Base-by-base conservation (phyloP, 1,140 invertebrate species). In the Lepidurus packardi region DNA sequence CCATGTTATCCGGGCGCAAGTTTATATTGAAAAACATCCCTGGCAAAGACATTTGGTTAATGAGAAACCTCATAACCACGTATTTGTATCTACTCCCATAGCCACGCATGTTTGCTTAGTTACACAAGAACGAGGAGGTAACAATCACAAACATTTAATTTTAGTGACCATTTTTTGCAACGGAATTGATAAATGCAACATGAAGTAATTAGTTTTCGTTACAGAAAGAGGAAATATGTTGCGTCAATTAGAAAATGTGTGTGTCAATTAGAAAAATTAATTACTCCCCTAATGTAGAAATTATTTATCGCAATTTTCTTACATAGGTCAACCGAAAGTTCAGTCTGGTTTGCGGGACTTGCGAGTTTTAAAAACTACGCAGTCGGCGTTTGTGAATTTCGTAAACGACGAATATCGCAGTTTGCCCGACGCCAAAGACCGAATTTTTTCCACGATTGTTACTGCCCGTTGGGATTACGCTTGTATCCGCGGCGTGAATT, bases 341-440 rank as follows among this genome's bases (percentile, higher is more conserved):
- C 88, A 88, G 76, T 89, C 89, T 41, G 90, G 90, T 25, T 84
- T 93, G 53, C 90, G 88, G 74, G 88, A 88, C n/a, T 84, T 92
- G 34, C 85, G 90, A 25, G 89, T 93, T 0, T 83, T 92, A 76
- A 92, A 92, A 84, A 92, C 91, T 0, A 93, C 92, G 0, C 90
- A 92, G 82, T 92, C 91, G 1, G 89, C 91, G 7, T 93, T 93
- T 83, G 89, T 89, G 2, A 90, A 92, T 83, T 93, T 93, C 81
- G 88, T 92, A 34, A 88, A 90, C 83, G 92, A 93, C 81, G 91
- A 92, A 80, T 93, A 90, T 81, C 88, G 91, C 34, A 91, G 91
- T 88, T 88, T 85, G 43, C 83, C 84, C 1, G 82, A 84, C 79
- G 80, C 80, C n/a, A 77, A 82, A 45, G 84, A 85, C 77, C 77